Base-by-base conservation (phyloP, 1,140 invertebrate species). In the Hormaphis cornu region DNA sequence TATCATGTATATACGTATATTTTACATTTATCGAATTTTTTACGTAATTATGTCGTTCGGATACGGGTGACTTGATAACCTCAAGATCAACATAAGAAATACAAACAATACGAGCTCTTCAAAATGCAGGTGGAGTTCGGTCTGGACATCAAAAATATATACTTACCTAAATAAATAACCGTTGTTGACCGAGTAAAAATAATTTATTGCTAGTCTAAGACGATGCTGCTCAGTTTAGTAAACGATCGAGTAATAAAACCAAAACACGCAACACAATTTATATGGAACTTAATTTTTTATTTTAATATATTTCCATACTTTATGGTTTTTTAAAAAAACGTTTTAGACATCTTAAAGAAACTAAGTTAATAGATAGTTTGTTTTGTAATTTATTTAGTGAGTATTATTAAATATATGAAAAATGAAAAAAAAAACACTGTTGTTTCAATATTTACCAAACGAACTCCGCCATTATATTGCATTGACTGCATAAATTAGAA, bases 61-160 rank as follows among this genome's bases (percentile, higher is more conserved):
- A 37, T 37, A 56, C 33, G 33, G 16, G 30, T 22, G 24, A 33
- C 53, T 56, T 20, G 33, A 56, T 56, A 56, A 56, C 24, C 35
- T 35, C 28, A 54, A 54, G 52, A 54, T 54, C 52, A 18, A 35
- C 52, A 54, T 54, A 20, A 20, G 28, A 53, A 30, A 33, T 18
- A 24, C 33, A 16, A 9, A 35, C 54, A 40, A 37, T 40, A 40
- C 54, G 28, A 35, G 44, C 26, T 48, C 35, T 61, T 40, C 26
- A 30, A 48, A 46, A 66, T 66, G 61, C 61, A 66, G 61, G 61
- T 66, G 61, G 61, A 66, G 61, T 66, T 66, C 61, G 61, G 48
- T 66, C 24, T 33, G 58, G 42, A 44, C 24, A 24, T 56, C 5
- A 20, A 33, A 42, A 26, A 42, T 5, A 61, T 28, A 28, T 61